phyloP scores from a whole-genome alignment of 1,140 invertebrate species.

The Danaus plexippus region DNA sequence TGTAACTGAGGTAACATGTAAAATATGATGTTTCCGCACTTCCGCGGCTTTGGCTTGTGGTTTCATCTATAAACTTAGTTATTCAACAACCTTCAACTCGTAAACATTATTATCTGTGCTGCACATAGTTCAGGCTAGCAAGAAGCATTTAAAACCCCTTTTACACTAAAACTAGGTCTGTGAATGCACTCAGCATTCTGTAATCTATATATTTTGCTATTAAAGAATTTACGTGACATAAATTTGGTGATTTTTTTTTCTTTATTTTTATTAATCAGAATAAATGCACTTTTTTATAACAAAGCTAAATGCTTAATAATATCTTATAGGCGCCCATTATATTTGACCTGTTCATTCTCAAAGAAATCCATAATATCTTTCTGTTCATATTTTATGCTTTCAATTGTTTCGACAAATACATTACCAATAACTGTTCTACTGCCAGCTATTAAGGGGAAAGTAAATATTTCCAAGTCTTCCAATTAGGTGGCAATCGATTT shows the following conservation, averaged over 20 bases:
- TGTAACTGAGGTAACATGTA: constrained; percentile 17
- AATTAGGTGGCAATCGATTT: constrained; percentile 30
- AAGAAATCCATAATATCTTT: too few species aligned
- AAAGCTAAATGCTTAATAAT: too few species aligned
- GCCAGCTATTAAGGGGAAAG: constrained; percentile 13
- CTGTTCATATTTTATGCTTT: constrained; percentile 2
- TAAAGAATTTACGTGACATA: too few species aligned
- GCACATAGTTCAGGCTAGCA: constrained; percentile 35
- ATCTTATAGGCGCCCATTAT: too few species aligned
- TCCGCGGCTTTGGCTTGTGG: constrained; percentile 24
- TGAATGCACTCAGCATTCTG: neutral
- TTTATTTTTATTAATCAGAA: too few species aligned
- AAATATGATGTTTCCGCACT: constrained; percentile 33
- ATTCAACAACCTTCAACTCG: constrained; percentile 32
- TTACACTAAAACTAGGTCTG: constrained; percentile 24
- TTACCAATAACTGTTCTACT: constrained; percentile 3
- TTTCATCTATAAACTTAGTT: constrained; percentile 37
- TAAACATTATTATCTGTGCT: constrained; percentile 42
- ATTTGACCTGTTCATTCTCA: too few species aligned
- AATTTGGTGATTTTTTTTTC: too few species aligned
- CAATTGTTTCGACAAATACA: constrained; percentile 16
- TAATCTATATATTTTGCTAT: too few species aligned
- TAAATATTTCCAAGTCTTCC: constrained; percentile 24
- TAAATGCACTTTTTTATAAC: too few species aligned
- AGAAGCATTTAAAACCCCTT: constrained; percentile 34